Evolutionary conservation across 2,113 vertebrate species (phyloP).

Genomic region (Campylomormyrus tamandua): DNA sequence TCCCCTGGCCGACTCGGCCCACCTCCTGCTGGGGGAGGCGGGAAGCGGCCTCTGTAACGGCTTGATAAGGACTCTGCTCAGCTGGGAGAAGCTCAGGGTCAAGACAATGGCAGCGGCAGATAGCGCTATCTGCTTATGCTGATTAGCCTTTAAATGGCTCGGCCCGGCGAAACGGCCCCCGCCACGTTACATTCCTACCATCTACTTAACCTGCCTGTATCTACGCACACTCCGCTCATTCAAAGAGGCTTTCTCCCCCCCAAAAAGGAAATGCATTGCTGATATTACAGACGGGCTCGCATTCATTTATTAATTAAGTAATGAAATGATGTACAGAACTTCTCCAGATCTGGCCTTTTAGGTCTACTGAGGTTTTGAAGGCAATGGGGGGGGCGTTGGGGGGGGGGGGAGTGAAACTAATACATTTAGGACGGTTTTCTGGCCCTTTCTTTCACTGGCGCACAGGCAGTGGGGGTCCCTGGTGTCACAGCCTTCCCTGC

Average conservation of each 20-base stretch:
- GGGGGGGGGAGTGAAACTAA: background rate
- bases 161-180: background rate
- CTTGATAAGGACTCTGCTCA: slow-evolving; percentile 12
- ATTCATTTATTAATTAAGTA: slow-evolving; percentile 21
- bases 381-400: background rate
- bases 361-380: background rate
- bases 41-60: background rate
- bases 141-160: slow-evolving; percentile 17
- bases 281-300: background rate
- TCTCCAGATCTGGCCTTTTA: slow-evolving; percentile 9
- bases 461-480: background rate
- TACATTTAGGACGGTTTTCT: slow-evolving; percentile 14
- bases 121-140: slow-evolving; percentile 19
- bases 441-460: background rate
- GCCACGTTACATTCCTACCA: slow-evolving; percentile 3
- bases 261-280: background rate
- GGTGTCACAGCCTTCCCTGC: background rate
- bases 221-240: background rate
- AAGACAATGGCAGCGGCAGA: slow-evolving; percentile 1
- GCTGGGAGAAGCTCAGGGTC: slow-evolving; percentile 4
- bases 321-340: background rate
- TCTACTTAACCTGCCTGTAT: slow-evolving; percentile 22
- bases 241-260: background rate
- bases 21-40: background rate
- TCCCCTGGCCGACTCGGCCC: background rate